Evolutionary conservation across 2,888 invertebrate species (phyloP), one percentile per base, ranked within the genome.

Genomic region (Epistrophella euchroma): DNA sequence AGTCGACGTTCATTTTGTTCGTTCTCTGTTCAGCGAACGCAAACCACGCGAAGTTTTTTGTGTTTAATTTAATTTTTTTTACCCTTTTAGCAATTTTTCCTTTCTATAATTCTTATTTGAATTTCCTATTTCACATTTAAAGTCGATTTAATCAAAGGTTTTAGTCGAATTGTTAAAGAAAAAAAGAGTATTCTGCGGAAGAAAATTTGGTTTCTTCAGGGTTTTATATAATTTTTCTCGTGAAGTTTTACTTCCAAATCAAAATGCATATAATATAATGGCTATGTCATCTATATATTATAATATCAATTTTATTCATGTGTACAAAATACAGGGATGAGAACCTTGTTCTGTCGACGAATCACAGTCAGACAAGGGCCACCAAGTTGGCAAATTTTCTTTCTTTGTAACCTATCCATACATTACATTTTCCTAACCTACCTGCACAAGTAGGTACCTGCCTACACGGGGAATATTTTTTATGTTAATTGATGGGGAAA

Each of bases 1-100:
- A 58, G 52, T 64, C 76, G 64, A 85, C 87, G 81, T 85, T 85
- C 86, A 85, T 88, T 85, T 86, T 85, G 88, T 85, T 81, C 64
- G 88, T 78, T 81, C 70, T 85, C 70, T 75, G 75, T 79, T 81
- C 43, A 79, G 45, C 45, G 32, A 66, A 74, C 55, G 71, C 73
- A 78, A 81, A 82, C 88, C 76, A 80, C 75, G 85, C 80, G 74
- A 86, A 82, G 56, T 66, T 71, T 84, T 37, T 60, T 37, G 13
- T 40, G 40, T 37, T 60, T 37, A 37, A 25, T 68, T 68, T 19
- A 37, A 19, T 64, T 52, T 52, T 35, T 72, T 71, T 74, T 56
- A 50, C n/a, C 40, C 17, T 60, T 37, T 66, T 50, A 32, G 62
- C 19, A 40, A 62, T 19, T 71, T 68, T 40, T 13, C 22, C 22